Evolutionary conservation across 2,113 vertebrate species (phyloP), one percentile per base, ranked within the genome.

Genomic region (Sciurus niger): DNA sequence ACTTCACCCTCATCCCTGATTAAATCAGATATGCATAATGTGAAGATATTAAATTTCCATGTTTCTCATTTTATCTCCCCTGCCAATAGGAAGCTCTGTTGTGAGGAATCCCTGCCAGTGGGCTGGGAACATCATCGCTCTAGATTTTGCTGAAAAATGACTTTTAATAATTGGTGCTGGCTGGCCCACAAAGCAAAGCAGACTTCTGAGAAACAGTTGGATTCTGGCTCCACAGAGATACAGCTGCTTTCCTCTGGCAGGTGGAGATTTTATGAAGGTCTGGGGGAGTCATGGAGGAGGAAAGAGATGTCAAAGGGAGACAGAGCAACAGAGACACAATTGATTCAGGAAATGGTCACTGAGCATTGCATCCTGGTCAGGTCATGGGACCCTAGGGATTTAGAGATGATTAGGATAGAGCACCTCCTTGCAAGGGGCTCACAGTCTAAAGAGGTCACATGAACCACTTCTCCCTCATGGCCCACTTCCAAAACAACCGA

Each of bases 1-100:
- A 95, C 95, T 98, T 98, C 98, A 98, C 96, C 96, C 98, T 98
- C 98, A 97, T 98, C 97, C 98, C 98, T 99, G 98, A 99, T 99
- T 98, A 98, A 99, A 99, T 99, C 98, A 98, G 98, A 98, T 99
- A 98, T 99, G 98, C 98, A 98, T 99, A 99, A 99, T 98, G 98
- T 55, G 65, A 98, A 98, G 98, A 98, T 99, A 99, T 99, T 99
- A 98, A 97, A 98, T 98, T 98, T 99, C 98, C 97, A 95, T 87
- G 89, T 98, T 98, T 98, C 98, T 98, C 98, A 98, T 98, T 98
- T 98, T 97, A 95, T 93, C 28, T 92, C 96, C 77, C 84, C 77
- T 96, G 97, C 92, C 37, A 93, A 72, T 93, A 93, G 88, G 96
- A 90, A 90, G 84, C 95, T 98, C 93, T 97, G 96, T 97, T 94